Conservation (phyloP, 1,140 invertebrate species). For the Lepidurus apus region DNA sequence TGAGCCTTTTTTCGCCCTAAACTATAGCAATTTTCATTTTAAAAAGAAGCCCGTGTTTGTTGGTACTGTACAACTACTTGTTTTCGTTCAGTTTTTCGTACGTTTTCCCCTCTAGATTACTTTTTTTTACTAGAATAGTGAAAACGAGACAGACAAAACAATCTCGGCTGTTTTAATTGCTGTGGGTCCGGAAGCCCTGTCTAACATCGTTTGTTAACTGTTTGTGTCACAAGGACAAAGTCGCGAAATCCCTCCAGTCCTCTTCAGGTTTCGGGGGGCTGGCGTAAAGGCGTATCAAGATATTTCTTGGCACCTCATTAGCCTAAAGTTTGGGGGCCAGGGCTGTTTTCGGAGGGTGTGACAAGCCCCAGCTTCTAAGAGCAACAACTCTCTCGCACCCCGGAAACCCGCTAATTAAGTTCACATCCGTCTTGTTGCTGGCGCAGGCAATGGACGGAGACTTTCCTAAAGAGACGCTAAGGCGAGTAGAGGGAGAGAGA, state of each 20-base stretch:
- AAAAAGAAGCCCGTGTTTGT: too few species aligned
- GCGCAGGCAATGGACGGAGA: background rate
- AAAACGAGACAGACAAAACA: background rate
- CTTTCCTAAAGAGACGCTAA: background rate
- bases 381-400: background rate
- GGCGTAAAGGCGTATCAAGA: constrained; percentile 7
- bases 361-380: too few species aligned
- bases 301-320: constrained; percentile 14
- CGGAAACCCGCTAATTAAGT: background rate
- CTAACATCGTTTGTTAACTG: background rate
- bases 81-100: too few species aligned
- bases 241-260: background rate
- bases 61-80: too few species aligned
- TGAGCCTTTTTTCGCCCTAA: too few species aligned
- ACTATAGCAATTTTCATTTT: too few species aligned
- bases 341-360: background rate
- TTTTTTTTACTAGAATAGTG: background rate
- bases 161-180: background rate
- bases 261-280: background rate
- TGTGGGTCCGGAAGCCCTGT: background rate
- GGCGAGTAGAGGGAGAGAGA: background rate
- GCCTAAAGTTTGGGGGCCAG: background rate
- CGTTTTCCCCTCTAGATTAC: too few species aligned
- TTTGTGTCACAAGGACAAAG: background rate
- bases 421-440: background rate